Conservation (phyloP, 2,888 invertebrate genomes). For the Mactromeris polynyma region DNA sequence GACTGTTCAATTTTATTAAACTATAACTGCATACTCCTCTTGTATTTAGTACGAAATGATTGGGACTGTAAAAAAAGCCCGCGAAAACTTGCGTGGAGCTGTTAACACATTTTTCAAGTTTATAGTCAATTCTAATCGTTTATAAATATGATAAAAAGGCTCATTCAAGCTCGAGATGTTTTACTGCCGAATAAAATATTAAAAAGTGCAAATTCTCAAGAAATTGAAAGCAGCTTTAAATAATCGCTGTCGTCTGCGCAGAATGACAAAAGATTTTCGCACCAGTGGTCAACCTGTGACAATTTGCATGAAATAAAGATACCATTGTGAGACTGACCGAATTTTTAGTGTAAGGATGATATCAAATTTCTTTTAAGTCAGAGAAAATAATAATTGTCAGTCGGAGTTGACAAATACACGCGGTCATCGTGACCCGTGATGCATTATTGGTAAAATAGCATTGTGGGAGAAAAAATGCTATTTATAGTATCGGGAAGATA, state of each 20-base stretch:
- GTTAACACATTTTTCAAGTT: no score
- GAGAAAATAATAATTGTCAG: no score
- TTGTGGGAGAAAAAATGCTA: neutral
- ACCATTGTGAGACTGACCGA: constrained; percentile 16
- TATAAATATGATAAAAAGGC: no score
- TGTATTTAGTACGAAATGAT: no score
- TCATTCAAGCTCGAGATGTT: neutral
- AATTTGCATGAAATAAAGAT: constrained; percentile 54
- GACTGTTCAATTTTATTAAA: no score
- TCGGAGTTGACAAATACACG: constrained; percentile 33
- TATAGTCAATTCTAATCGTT: no score
- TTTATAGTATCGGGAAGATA: constrained; percentile 16
- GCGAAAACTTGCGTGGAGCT: no score
- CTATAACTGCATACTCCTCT: no score
- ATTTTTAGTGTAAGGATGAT: constrained; percentile 22
- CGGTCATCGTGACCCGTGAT: constrained; percentile 27
- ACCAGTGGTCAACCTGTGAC: constrained; percentile 24
- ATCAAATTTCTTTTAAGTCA: constrained; percentile 33
- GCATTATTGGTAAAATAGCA: constrained; percentile 38
- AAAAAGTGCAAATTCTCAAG: constrained; percentile 15
- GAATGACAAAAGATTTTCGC: constrained; percentile 32
- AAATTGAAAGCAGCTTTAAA: constrained; percentile 47
- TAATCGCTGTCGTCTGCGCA: constrained; percentile 18
- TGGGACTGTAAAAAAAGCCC: no score
- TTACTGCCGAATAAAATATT: constrained; percentile 19